Percentiles rank a stretch among this genome's conserved stretches.
Conservation (phyloP, 1,140 invertebrate genomes). For the Druon quercuslanigerum region DNA sequence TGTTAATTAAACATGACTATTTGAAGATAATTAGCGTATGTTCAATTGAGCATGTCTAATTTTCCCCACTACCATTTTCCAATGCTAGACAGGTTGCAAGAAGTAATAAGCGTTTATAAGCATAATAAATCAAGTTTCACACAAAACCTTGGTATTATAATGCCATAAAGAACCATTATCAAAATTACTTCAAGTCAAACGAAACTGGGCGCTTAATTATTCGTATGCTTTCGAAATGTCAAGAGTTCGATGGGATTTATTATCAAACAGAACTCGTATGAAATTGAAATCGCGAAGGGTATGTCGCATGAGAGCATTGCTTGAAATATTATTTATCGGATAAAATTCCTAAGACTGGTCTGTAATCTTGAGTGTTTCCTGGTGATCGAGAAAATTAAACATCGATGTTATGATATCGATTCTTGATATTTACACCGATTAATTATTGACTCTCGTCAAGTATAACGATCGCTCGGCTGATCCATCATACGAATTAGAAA, state of each 20-base stretch:
- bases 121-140: not conserved
- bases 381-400: not conserved
- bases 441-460: constrained; percentile 3
- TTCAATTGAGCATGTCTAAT: not conserved
- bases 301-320: not conserved
- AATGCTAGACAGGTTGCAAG: constrained; percentile 2
- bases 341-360: not conserved
- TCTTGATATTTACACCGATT: constrained; percentile 22
- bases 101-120: not conserved
- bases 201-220: not conserved
- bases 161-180: not conserved
- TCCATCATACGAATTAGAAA: constrained; percentile 22
- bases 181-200: not conserved
- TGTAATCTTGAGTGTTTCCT: not conserved
- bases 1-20: constrained; percentile 16
- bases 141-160: not conserved
- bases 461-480: constrained; percentile 6
- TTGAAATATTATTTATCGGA: not conserved
- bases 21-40: constrained; percentile 39
- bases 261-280: not conserved
- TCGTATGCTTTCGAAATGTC: constrained; percentile 4
- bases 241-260: not conserved
- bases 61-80: not conserved
- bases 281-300: not conserved
- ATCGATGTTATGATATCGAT: not conserved